Evolutionary conservation across 53 echinoderm and acorn worm species (phyloP).

Genomic region (Patiria pectinifera): DNA sequence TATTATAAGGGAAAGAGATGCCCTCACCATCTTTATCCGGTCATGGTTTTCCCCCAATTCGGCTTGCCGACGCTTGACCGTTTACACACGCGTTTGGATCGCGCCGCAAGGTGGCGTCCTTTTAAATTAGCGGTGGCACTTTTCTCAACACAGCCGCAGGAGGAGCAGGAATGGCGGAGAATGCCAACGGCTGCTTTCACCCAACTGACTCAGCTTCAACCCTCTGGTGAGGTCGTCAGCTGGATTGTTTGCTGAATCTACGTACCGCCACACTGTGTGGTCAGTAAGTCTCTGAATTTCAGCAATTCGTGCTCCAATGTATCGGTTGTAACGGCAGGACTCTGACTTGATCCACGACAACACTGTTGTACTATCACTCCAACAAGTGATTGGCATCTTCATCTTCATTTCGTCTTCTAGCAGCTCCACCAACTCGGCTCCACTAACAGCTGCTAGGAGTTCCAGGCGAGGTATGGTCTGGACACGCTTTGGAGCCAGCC

Average conservation of each 20-base stretch:
- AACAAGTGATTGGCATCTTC: slow-evolving; percentile 1
- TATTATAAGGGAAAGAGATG: no score
- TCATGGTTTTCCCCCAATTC: background rate
- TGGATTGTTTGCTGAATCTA: slow-evolving; percentile 16
- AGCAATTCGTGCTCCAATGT: background rate
- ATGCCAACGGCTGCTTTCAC: slow-evolving; percentile 10
- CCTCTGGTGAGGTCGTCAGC: slow-evolving; percentile 30
- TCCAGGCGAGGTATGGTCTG: slow-evolving; percentile 29
- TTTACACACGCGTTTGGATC: background rate
- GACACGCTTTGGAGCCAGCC: slow-evolving; percentile 32
- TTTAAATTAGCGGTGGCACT: background rate
- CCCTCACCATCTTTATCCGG: no score
- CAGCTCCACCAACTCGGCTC: slow-evolving; percentile 9
- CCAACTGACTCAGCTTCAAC: background rate
- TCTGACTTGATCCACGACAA: slow-evolving; percentile 35
- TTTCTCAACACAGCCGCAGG: background rate
- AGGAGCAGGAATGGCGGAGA: slow-evolving; percentile 19
- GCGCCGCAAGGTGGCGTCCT: background rate
- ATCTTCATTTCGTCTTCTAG: background rate
- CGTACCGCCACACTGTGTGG: slow-evolving; percentile 26
- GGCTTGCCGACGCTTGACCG: background rate
- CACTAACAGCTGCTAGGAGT: slow-evolving; percentile 27
- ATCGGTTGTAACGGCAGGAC: slow-evolving; percentile 16
- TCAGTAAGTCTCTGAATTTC: slow-evolving; percentile 27
- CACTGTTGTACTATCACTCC: slow-evolving; percentile 40